Base-by-base conservation (phyloP, 2,113 vertebrate species). In the Nothocercus nigrocapillus region DNA sequence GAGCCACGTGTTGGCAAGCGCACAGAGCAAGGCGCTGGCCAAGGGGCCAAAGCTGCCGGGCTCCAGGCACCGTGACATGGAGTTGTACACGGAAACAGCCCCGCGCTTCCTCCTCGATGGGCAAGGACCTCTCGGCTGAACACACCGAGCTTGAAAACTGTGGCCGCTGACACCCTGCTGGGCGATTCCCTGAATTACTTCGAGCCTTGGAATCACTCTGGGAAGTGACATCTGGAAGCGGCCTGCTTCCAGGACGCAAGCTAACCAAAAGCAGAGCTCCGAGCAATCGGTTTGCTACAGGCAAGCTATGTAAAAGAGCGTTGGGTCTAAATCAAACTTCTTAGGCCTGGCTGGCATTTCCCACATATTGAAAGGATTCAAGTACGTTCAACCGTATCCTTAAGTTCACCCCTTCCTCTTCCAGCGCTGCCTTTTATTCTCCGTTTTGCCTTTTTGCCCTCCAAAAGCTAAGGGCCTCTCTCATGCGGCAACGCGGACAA, bases 221-320 rank as follows among this genome's bases (percentile, higher is more conserved):
- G 74, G 67, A 89, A 77, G 74, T n/a, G n/a, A 83, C 73, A 86
- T 81, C 56, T 94, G 76, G 78, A 93, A 91, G 28, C 10, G 4
- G 10, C 32, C 49, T 69, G 7, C 1, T 3, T 72, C 72, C 58
- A 3, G 30, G 54, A 77, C n/a, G 58, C 47, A 22, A 22, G 63
- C 66, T 82, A 90, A 94, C 45, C n/a, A 83, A 77, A 93, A 90
- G 30, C 74, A 89, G 56, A 81, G 24, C 42, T n/a, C 12, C 22
- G 75, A 82, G 8, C 2, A 2, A 82, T 56, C 28, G 21, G 45
- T 45, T 53, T 86, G 47, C 78, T 75, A 82, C 0, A 0, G 51
- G 36, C 56, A 87, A 90, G 51, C 27, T 70, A 51, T n/a, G 62
- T 38, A 89, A 82, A 82, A 82, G 19, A 1, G 36, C 11, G 36